phyloP scores from a whole-genome alignment of 2,113 vertebrate genomes.

The Porphyrio hochstetteri region DNA sequence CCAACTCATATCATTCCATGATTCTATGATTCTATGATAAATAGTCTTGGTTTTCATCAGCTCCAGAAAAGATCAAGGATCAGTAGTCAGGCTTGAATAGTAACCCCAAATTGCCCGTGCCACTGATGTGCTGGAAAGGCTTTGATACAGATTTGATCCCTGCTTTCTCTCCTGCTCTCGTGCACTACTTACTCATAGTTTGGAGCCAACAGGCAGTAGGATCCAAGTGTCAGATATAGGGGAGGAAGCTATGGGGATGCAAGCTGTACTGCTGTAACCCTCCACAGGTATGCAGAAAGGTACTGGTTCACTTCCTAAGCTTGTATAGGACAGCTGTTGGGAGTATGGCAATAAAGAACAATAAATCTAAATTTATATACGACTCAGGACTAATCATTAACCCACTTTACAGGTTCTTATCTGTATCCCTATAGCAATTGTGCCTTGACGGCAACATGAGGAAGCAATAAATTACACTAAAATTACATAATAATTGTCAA shows the following conservation, averaged over 20 bases:
- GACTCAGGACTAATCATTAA: neutral
- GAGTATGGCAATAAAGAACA: neutral
- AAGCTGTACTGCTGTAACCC: neutral
- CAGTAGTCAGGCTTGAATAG: neutral
- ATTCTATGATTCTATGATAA: too few species aligned
- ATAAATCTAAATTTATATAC: neutral
- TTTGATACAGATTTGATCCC: neutral
- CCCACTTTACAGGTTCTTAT: neutral
- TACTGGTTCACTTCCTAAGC: neutral
- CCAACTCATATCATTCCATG: too few species aligned
- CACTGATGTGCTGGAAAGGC: neutral
- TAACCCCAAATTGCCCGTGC: neutral
- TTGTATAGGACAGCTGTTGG: neutral
- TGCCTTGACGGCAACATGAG: neutral
- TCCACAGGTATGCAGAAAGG: neutral
- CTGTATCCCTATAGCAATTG: neutral
- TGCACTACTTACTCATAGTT: rapidly evolving
- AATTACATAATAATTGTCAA: neutral
- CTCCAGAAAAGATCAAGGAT: neutral
- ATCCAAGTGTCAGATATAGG: neutral
- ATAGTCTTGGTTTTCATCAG: neutral
- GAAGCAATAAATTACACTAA: neutral
- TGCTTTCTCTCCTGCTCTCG: neutral
- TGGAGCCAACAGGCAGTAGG: neutral
- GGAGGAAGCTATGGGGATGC: neutral